A percentile compares a stretch with the other conserved stretches of the same genome.
These are phyloP conservation scores for Piscicola geometra DNA, from an alignment of 2,888 invertebrate genomes.

Conservation along the genomic window DNA sequence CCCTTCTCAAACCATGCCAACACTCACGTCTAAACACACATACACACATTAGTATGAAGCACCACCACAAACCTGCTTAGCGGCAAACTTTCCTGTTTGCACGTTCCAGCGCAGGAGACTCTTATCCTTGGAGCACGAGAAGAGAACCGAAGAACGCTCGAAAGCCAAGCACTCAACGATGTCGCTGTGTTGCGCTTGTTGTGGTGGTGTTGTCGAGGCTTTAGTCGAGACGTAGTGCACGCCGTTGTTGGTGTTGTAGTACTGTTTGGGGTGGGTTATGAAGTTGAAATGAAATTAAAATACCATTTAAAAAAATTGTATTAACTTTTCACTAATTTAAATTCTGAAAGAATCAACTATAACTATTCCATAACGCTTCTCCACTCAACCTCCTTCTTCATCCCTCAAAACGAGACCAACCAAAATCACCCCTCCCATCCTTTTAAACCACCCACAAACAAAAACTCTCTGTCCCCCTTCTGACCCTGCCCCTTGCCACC, in stretches of 20 bases:
- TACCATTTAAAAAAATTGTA: no score
- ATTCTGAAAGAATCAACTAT: no score
- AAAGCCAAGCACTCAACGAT: background rate
- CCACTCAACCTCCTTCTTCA: no score
- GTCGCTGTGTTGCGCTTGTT: background rate
- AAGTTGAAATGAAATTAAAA: no score
- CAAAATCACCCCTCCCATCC: no score
- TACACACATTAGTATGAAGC: background rate
- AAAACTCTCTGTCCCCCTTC: no score
- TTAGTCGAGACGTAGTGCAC: background rate
- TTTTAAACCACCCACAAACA: no score
- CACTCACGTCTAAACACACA: background rate
- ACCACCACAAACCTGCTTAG: background rate
- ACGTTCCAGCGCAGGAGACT: conserved; percentile 1
- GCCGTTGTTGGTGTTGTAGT: conserved; percentile 3
- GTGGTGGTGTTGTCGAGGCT: background rate
- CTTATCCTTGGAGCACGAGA: conserved; percentile 4
- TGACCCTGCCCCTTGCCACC: no score
- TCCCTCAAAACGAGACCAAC: no score
- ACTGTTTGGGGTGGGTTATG: background rate
- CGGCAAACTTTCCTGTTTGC: background rate
- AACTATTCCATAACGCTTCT: no score
- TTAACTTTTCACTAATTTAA: no score
- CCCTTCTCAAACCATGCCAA: background rate
- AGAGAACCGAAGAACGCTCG: background rate